Evolutionary conservation across 2,797 vertebrate species (phyloP).

Genomic region (Moxostoma hubbsi): DNA sequence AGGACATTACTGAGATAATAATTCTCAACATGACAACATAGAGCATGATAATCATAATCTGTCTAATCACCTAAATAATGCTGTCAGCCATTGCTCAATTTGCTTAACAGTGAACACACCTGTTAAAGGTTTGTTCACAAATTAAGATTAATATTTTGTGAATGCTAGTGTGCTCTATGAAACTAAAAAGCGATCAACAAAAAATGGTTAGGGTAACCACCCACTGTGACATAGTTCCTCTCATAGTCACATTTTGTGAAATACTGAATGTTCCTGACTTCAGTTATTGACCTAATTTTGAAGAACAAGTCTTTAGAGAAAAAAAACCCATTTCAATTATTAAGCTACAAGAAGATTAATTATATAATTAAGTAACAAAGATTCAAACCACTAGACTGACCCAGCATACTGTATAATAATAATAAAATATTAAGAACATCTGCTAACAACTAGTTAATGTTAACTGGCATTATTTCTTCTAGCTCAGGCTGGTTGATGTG

Average conservation of each 20-base stretch:
- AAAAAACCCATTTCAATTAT: constrained; percentile 15
- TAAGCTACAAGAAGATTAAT: constrained; percentile 2
- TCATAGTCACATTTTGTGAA: constrained; percentile 31
- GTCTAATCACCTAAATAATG: too few species aligned
- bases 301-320: constrained; percentile 11
- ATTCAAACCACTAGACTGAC: neutral
- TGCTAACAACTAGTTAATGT: neutral
- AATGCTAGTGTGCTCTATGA: too few species aligned
- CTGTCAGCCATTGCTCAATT: too few species aligned
- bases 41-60: too few species aligned
- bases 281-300: constrained; percentile 18
- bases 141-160: too few species aligned
- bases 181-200: constrained; percentile 11
- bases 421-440: neutral
- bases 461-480: constrained; percentile 15
- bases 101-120: too few species aligned
- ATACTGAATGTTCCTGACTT: neutral
- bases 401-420: neutral
- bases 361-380: constrained; percentile 12
- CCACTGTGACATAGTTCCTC: constrained; percentile 18
- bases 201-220: neutral
- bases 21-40: too few species aligned
- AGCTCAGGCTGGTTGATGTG: constrained; percentile 35
- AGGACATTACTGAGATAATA: too few species aligned
- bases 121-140: too few species aligned